Base-by-base conservation (phyloP, 2,888 invertebrate species). In the Dynastes grantii region DNA sequence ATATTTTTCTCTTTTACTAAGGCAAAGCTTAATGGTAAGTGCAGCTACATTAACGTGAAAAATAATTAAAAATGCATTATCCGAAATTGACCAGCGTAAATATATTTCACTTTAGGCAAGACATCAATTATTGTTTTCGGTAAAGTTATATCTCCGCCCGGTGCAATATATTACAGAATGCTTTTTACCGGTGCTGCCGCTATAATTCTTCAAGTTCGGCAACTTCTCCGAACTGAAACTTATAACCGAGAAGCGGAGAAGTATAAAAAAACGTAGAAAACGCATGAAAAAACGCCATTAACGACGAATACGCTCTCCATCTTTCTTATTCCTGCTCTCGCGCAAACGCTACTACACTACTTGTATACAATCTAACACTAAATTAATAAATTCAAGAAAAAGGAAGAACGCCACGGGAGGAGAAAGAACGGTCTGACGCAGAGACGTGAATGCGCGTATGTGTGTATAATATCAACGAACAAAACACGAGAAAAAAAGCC, bases 401-500 rank as follows among this genome's bases (percentile, higher is more conserved):
- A 45, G 11, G 53, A 53, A 53, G 32, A 71, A 71, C 71, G 32
- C 45, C 45, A 45, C 45, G 8, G 45, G 45, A 45, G 45, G 16
- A 73, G 61, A 58, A 73, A 61, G 61, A 73, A 73, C 58, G 61
- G 61, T 73, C 22, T 40, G 73, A 32, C n/a, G 55, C 16, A 55
- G 40, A 68, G 27, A 40, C 40, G 71, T 37, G n/a, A 11, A 27
- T n/a, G 32, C 45, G 32, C 40, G 40, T 58, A 58, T 37, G 55
- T 53, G 55, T 27, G 45, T 16, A 55, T 55, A n/a, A n/a, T 6
- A 55, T 5, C n/a, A 55, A 55, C 55, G 61, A 73, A 58, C 73
- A 78, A 73, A 53, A 55, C 55, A 55, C 64, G 75, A 79, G 79
- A 79, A 79, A 76, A 78, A 83, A 80, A 82, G 81, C 82, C n/a